phyloP scores from a whole-genome alignment of 2,113 vertebrate genomes.

The Hyperopisus bebe region DNA sequence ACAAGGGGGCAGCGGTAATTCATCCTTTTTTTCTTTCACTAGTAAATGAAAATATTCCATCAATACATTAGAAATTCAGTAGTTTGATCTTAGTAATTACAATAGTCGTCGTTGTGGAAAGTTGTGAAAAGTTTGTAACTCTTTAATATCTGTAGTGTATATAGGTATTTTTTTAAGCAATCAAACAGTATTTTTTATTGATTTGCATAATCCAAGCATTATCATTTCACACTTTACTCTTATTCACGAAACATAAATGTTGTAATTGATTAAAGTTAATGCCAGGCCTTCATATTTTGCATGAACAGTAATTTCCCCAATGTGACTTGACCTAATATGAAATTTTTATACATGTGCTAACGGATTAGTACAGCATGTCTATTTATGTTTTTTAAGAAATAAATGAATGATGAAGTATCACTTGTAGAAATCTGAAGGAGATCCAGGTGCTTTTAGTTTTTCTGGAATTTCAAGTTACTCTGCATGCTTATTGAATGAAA shows the following conservation, averaged over 20 bases:
- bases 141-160: not conserved
- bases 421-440: not conserved
- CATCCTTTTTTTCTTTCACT: not conserved
- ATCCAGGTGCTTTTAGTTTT: not conserved
- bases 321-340: not conserved
- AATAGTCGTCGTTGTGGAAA: not conserved
- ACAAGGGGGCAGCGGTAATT: constrained; percentile 29
- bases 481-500: not conserved
- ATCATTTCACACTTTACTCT: not conserved
- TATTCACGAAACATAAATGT: not conserved
- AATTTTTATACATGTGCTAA: not conserved
- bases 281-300: not conserved
- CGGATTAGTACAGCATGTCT: not conserved
- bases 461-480: not conserved
- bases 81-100: constrained; percentile 21
- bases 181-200: constrained; percentile 1
- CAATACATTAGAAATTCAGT: constrained; percentile 24
- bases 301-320: not conserved
- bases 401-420: not conserved
- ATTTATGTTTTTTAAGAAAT: not conserved
- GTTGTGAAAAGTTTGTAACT: not conserved
- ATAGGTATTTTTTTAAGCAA: not conserved
- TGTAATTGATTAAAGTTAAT: not conserved
- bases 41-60: constrained; percentile 33
- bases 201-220: constrained; percentile 1